Evolutionary conservation across 2,113 vertebrate genomes (phyloP), one percentile per base, ranked within the genome.

Genomic region (Tympanuchus pallidicinctus): DNA sequence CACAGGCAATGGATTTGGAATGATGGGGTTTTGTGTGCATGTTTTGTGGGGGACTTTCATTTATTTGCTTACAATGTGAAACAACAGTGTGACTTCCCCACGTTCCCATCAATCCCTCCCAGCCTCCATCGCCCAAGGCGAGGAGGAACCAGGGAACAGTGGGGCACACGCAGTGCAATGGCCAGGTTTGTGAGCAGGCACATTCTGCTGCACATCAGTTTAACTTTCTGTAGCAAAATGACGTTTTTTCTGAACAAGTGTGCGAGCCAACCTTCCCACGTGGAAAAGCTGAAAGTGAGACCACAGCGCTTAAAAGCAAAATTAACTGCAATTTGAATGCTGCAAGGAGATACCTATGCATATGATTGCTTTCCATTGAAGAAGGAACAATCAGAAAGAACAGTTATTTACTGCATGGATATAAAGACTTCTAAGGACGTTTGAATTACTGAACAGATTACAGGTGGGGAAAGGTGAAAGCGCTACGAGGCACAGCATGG

Each of bases 11-110:
- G 5, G 6, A 64, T 85, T 30, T 18, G 63, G 69, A 61, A 24
- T 0, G 14, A 61, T 2, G 36, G 28, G 13, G n/a, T 0, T 2
- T 30, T 43, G 30, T 13, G 40, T 6, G 40, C 4, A 40, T 36
- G 36, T 54, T 54, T 28, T 24, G 59, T 15, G 59, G 30, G 16
- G 2, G 3, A 22, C n/a, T 50, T 16, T 16, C 45, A 8, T 52
- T 64, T 17, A 50, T 40, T 12, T 36, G 22, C 8, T 28, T 19
- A 52, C 57, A 18, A 30, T 50, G 54, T 3, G 28, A 82, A 38
- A 24, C 22, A 63, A 8, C 30, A 28, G 20, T 1, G 25, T 12
- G 20, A 22, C 13, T 1, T 40, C 40, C 42, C 69, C 42, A 0
- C 5, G 25, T 54, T 43, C 38, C 50, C 19, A 15, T 4, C 32